Evolutionary conservation across 2,113 vertebrate genomes (phyloP), one percentile per base, ranked within the genome.

Genomic region (Cryptomyrus ogoouensis): DNA sequence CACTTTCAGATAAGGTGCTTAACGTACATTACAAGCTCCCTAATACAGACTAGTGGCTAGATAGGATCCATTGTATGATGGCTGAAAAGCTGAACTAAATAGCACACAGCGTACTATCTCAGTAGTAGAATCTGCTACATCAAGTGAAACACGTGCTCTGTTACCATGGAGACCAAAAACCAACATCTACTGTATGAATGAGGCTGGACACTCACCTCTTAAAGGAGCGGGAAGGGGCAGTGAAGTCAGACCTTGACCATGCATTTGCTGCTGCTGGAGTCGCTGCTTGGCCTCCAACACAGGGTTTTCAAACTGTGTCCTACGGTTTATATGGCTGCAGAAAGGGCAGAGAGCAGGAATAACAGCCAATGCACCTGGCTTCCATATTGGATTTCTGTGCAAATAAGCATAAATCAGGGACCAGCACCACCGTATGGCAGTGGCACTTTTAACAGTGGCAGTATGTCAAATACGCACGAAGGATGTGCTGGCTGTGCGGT

Each of bases 291-390:
- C 99, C 96, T 99, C 98, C 94, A 99, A 95, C 93, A 99, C 99
- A 31, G 99, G 99, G 94, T 99, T 99, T 96, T 99, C 99, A 96
- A 99, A 99, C 96, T 99, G 99, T 90, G 99, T 99, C 96, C 98
- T 98, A 96, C 98, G 97, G 93, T 99, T 99, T 95, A 99, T 98
- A 96, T 99, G 99, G 96, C 99, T 99, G 94, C 91, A 96, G 96
- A 95, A 94, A 90, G 94, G 95, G 90, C 91, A 90, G 42, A 91
- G 31, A 86, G 80, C 49, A 66, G 83, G 21, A 86, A 70, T 13
- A 31, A 46, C 35, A 70, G 62, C 62, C 62, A 31, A 10, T 70
- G 62, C 27, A 70, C 10, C 62, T 31, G 27, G 62, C 35, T 42
- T 80, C 15, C 5, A 39, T 35, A 80, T 19, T 39, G 35, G 6